Evolutionary conservation across 2,797 vertebrate species (phyloP).

Genomic region (Intellagama lesueurii): DNA sequence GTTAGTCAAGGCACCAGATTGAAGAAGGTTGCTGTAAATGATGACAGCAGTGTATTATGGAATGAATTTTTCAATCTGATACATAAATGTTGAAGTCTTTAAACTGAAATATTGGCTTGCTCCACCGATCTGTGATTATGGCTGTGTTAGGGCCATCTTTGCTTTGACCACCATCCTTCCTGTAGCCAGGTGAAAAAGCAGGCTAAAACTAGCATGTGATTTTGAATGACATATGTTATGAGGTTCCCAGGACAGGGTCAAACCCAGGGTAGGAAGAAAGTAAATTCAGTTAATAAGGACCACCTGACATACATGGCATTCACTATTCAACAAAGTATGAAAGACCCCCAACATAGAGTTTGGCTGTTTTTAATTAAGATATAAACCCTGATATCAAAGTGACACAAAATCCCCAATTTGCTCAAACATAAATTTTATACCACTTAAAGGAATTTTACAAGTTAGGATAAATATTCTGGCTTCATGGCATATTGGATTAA

Average conservation of each 20-base stretch:
- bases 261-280: conserved; percentile 54
- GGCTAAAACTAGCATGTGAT: neutral
- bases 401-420: conserved; percentile 58
- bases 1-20: too few relatives aligned
- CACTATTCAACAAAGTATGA: conserved; percentile 31
- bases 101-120: neutral
- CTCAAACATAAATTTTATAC: conserved; percentile 65
- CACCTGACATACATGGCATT: conserved; percentile 59
- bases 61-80: neutral
- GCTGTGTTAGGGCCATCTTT: too few relatives aligned
- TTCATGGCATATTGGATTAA: conserved; percentile 57
- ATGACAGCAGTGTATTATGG: neutral
- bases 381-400: conserved; percentile 55
- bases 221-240: conserved; percentile 30
- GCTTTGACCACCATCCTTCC: neutral
- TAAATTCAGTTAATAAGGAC: conserved; percentile 70
- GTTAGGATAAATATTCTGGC: conserved; percentile 53
- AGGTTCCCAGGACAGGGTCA: conserved; percentile 31
- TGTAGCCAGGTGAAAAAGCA: neutral
- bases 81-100: neutral
- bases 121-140: neutral
- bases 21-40: neutral
- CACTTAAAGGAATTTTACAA: conserved; percentile 57
- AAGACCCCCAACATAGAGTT: conserved; percentile 50
- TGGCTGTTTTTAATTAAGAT: conserved; percentile 60